Conservation (phyloP, 1,140 invertebrate genomes). For the Amyelois transitella region DNA sequence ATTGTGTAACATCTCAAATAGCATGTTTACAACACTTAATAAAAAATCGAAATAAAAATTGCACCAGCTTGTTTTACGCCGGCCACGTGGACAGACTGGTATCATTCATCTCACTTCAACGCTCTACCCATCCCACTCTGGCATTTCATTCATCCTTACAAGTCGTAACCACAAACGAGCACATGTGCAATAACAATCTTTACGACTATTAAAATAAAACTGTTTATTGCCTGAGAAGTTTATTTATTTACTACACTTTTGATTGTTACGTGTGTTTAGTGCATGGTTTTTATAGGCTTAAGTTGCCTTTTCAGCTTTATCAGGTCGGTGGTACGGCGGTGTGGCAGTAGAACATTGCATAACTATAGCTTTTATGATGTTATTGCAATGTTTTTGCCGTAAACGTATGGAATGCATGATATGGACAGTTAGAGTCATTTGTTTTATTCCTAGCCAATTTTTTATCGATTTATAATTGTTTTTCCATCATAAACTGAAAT, state of each 20-base stretch:
- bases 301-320: slow-evolving; percentile 74
- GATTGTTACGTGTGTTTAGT: slow-evolving; percentile 61
- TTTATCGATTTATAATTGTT: slow-evolving; percentile 52
- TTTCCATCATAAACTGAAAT: slow-evolving; percentile 28
- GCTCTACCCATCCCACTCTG: slow-evolving; percentile 33
- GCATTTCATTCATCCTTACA: slow-evolving; percentile 60
- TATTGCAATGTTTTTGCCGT: slow-evolving; percentile 69
- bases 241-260: slow-evolving; percentile 67
- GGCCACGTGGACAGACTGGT: slow-evolving; percentile 62
- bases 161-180: slow-evolving; percentile 59
- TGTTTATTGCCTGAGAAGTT: slow-evolving; percentile 63
- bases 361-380: slow-evolving; percentile 72
- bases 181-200: slow-evolving; percentile 67
- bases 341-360: slow-evolving; percentile 71
- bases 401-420: slow-evolving; percentile 65
- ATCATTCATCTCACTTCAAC: slow-evolving; percentile 33
- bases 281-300: slow-evolving; percentile 73
- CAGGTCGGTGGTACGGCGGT: slow-evolving; percentile 67
- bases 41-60: slow-evolving; percentile 34
- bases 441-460: slow-evolving; percentile 50
- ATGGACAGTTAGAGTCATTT: slow-evolving; percentile 62
- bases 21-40: slow-evolving; percentile 29
- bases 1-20: too few species aligned
- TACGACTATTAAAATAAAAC: slow-evolving; percentile 62
- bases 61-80: slow-evolving; percentile 50